Evolutionary conservation across 2,797 vertebrate species (phyloP).

Genomic region (Nyctalus aviator): DNA sequence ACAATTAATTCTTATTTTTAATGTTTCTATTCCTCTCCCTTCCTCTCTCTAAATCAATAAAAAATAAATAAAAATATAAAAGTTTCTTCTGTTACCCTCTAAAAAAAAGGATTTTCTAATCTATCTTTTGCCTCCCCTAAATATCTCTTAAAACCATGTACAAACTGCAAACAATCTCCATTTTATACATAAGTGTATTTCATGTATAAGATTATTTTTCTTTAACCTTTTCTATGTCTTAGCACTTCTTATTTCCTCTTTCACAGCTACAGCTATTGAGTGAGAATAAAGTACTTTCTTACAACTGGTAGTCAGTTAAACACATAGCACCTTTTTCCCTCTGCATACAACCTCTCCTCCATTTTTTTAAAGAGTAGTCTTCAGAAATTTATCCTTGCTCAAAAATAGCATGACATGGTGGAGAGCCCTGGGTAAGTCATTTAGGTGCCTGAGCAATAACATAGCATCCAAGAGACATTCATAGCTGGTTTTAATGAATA

Average conservation of each 20-base stretch:
- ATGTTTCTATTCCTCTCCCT: too few species aligned
- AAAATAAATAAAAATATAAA: neutral
- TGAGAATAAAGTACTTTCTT: constrained; percentile 46
- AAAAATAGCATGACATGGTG: neutral
- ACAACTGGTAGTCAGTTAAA: constrained; percentile 48
- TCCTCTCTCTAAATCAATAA: too few species aligned
- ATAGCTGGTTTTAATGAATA: constrained; percentile 53
- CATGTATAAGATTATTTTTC: constrained; percentile 16
- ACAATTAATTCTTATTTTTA: too few species aligned
- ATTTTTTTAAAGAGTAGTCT: constrained; percentile 43
- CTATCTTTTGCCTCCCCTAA: neutral
- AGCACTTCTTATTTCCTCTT: constrained; percentile 17
- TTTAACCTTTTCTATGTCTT: constrained; percentile 52
- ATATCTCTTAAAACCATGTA: neutral
- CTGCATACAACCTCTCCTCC: constrained; percentile 20
- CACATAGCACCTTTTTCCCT: neutral
- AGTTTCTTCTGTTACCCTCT: neutral
- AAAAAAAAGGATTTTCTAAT: constrained; percentile 4
- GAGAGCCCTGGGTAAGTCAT: constrained; percentile 27
- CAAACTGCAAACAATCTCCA: neutral
- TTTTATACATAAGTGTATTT: constrained; percentile 21
- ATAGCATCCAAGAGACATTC: constrained; percentile 24
- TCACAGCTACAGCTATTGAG: constrained; percentile 12
- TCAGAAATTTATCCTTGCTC: constrained; percentile 45
- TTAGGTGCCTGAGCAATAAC: constrained; percentile 2